Conservation (phyloP, 2,797 vertebrate species). For the Arnoldichthys spilopterus region DNA sequence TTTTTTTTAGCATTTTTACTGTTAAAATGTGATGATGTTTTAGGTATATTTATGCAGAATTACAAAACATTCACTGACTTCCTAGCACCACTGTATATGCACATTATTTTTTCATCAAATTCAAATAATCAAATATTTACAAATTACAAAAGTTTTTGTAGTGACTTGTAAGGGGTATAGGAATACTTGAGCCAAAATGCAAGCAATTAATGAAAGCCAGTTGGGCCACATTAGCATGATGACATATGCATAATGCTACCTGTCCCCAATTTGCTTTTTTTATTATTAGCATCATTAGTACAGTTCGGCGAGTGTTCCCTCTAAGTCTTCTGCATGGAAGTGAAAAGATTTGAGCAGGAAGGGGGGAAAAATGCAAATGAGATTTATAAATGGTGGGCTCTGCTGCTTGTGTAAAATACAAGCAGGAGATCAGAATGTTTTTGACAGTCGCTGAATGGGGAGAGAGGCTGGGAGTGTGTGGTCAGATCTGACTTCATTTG, state of each 20-base stretch:
- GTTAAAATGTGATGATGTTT: too few species aligned
- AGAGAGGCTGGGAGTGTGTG: background rate
- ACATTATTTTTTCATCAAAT: too few species aligned
- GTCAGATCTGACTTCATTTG: conserved; percentile 32
- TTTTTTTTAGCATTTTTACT: too few species aligned
- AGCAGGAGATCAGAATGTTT: conserved; percentile 18
- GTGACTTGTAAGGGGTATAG: background rate
- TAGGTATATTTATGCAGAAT: too few species aligned
- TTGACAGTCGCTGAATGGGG: conserved; percentile 24
- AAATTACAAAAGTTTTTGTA: background rate
- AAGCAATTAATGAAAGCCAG: background rate
- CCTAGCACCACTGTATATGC: too few species aligned
- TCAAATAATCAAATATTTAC: background rate
- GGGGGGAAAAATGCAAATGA: background rate
- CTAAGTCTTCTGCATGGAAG: background rate
- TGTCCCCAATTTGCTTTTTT: background rate
- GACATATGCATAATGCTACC: background rate
- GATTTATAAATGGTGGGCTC: background rate
- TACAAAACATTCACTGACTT: too few species aligned
- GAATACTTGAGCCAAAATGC: background rate
- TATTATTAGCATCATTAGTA: conserved; percentile 4
- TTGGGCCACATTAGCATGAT: background rate
- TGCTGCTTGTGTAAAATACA: conserved; percentile 15
- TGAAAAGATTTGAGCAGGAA: background rate
- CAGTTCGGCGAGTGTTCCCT: background rate